These are phyloP conservation scores for Macrotrachela quadricornifera DNA, from an alignment of 1,140 invertebrate species.

Conservation along the genomic window DNA sequence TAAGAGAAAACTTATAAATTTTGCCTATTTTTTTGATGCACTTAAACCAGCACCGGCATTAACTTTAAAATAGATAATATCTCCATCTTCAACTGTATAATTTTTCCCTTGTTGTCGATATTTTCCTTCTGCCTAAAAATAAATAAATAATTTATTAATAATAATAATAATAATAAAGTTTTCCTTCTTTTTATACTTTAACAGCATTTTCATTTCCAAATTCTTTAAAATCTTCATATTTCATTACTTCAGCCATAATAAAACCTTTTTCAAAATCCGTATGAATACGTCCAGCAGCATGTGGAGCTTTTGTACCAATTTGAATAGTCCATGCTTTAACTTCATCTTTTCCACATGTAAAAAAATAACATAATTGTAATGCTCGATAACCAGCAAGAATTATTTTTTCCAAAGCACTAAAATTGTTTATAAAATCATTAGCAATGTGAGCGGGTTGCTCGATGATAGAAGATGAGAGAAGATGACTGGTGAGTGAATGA, in stretches of 20 bases:
- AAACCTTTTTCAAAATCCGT: conserved; percentile 99
- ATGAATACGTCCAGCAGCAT: conserved; percentile 90
- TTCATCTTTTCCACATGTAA: conserved; percentile 82
- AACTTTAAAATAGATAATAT: conserved; percentile 99
- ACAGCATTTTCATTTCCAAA: conserved; percentile 67
- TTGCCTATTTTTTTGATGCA: conserved; percentile 40
- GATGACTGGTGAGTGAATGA: too few species aligned
- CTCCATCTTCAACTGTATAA: conserved; percentile 90
- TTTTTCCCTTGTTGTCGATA: conserved; percentile 80
- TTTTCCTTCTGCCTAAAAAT: conserved; percentile 56
- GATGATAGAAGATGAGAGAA: too few species aligned
- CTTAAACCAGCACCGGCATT: conserved; percentile 82
- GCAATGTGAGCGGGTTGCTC: too few species aligned
- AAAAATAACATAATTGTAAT: conserved; percentile 71
- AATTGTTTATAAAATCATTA: too few species aligned
- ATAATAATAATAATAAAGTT: too few species aligned
- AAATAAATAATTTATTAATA: too few species aligned
- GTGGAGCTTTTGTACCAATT: conserved; percentile 89
- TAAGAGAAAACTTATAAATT: too few species aligned
- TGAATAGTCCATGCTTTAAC: conserved; percentile 99
- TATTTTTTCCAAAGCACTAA: conserved; percentile 59
- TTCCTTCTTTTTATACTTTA: conserved; percentile 35
- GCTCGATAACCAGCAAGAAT: conserved; percentile 90
- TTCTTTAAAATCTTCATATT: conserved; percentile 86
- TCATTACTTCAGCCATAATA: conserved; percentile 99